These are phyloP conservation scores for Myzus persicae DNA, from an alignment of 1,140 invertebrate genomes.

Conservation along the genomic window DNA sequence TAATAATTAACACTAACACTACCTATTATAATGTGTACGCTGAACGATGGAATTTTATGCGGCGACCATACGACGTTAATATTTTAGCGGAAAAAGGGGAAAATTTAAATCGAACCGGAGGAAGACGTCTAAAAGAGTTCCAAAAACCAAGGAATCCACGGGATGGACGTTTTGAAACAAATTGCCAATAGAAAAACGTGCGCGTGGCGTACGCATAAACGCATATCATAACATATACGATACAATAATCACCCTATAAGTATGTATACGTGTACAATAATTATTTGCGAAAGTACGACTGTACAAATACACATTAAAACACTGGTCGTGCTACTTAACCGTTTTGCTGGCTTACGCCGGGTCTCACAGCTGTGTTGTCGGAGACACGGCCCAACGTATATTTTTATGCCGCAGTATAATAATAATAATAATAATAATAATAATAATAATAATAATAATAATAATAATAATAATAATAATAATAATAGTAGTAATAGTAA, in stretches of 20 bases:
- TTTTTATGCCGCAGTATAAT: neutral
- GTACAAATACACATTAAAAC: neutral
- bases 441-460: neutral
- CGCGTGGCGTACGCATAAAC: neutral
- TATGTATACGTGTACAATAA: neutral
- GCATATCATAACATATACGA: neutral
- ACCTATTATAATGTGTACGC: neutral
- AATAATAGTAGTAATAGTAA: neutral
- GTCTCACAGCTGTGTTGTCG: neutral
- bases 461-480: neutral
- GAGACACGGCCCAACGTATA: neutral
- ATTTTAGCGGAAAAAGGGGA: neutral
- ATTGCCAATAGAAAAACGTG: neutral
- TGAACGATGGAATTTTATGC: neutral
- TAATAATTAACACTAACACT: neutral
- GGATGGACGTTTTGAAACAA: neutral
- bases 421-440: neutral
- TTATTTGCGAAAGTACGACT: constrained; percentile 29
- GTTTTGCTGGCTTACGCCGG: neutral
- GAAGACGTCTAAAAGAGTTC: neutral
- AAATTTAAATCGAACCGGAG: neutral
- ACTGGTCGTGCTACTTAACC: constrained; percentile 18
- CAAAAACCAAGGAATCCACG: neutral
- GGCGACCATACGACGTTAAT: neutral
- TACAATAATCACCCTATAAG: constrained; percentile 30